Base-by-base conservation (phyloP, 2,797 vertebrate genomes). In the Lates japonicus region DNA sequence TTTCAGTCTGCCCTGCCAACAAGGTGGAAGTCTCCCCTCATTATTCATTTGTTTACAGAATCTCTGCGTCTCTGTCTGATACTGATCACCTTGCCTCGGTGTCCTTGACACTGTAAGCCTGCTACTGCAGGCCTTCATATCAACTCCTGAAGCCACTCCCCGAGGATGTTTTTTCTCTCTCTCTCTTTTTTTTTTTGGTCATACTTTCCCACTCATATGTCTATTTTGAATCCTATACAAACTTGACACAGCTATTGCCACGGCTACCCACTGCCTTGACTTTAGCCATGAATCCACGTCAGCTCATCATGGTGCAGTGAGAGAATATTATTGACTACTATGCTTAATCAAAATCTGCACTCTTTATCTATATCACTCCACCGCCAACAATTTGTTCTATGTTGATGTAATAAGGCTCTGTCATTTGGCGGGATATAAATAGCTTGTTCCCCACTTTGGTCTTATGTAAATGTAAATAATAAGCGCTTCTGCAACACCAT, bases 401-500 rank as follows among this genome's bases (percentile, higher is more conserved):
- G 19, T 85, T 46, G 44, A 65, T 68, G 64, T 73, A 76, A 80
- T 72, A 16, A 48, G 64, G 63, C 70, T 68, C 54, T 60, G 66
- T 88, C 78, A 74, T 51, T 51, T 71, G 59, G 51, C 55, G 48
- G 61, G n/a, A 61, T 90, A 87, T 80, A 81, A 88, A 91, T 88
- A 83, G 67, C 54, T 54, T 17, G 14, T 54, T 74, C 33, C 20
- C 25, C 54, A 74, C 52, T 86, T 84, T 74, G 41, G n/a, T n/a
- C 44, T 83, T 55, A 74, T 85, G 69, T 62, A 84, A 92, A 88
- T 81, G n/a, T n/a, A n/a, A n/a, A n/a, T n/a, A 46, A 82, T 73
- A 85, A 81, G 74, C 39, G 57, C 78, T 83, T 82, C 64, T 59
- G 75, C 61, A 41, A 13, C 25, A 22, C 44, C 78, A 65, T 74